Percentiles rank a stretch among this genome's conserved stretches.
Evolutionary conservation across 2,888 invertebrate species (phyloP).

Genomic region (Idaea straminata): DNA sequence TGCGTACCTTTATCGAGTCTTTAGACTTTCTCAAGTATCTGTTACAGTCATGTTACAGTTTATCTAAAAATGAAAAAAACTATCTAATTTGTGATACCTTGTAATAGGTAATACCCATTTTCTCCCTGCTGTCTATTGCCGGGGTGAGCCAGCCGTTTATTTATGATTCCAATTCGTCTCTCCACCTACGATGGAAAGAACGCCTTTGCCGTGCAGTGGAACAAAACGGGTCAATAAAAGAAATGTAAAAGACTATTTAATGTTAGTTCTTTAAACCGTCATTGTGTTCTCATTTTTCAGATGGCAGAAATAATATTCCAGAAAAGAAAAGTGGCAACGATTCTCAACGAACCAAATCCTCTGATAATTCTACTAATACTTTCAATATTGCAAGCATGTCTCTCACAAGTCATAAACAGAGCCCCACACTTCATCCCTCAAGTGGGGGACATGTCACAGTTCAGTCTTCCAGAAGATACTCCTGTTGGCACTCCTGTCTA

Average conservation of each 20-base stretch:
- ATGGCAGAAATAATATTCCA: constrained; percentile 74
- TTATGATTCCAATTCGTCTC: too few species aligned
- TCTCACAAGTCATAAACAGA: constrained; percentile 82
- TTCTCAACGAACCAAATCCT: constrained; percentile 54
- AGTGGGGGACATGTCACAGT: constrained; percentile 87
- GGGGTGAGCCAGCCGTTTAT: too few species aligned
- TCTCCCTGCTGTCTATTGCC: too few species aligned
- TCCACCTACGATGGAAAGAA: too few species aligned
- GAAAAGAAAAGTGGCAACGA: constrained; percentile 57
- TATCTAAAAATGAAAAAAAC: too few species aligned
- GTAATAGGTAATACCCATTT: too few species aligned
- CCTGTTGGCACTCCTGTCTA: constrained; percentile 88
- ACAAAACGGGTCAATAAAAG: background rate
- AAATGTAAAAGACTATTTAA: background rate
- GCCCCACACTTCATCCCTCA: constrained; percentile 87
- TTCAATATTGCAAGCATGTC: constrained; percentile 44
- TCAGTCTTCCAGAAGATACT: constrained; percentile 87
- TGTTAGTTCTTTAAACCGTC: background rate
- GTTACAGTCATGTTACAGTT: too few species aligned
- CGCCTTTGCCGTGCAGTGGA: too few species aligned
- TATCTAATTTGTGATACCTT: too few species aligned
- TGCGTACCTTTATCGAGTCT: too few species aligned
- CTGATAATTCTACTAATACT: constrained; percentile 56
- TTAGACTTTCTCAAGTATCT: too few species aligned
- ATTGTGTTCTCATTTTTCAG: constrained; percentile 35